A percentile compares a stretch with the other conserved stretches of the same genome.
Evolutionary conservation across 2,888 invertebrate genomes (phyloP).

Genomic region (Callinectes sapidus): DNA sequence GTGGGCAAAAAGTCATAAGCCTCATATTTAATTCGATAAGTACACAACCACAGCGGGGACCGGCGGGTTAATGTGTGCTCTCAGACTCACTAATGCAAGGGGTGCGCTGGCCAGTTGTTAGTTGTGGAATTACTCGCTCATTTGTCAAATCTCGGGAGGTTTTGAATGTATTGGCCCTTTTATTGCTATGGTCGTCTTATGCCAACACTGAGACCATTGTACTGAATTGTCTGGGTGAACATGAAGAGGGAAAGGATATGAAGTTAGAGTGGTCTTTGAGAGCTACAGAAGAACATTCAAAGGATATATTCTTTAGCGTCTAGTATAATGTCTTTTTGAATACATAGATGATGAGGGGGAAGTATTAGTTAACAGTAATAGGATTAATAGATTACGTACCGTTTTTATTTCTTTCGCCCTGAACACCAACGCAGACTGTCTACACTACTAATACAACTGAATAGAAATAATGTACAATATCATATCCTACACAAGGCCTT

Average conservation of each 20-base stretch:
- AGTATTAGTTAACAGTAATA: neutral
- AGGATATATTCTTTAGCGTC: too few species aligned
- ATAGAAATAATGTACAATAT: neutral
- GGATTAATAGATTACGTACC: neutral
- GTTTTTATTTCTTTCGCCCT: neutral
- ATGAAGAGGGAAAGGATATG: too few species aligned
- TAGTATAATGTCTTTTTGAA: too few species aligned
- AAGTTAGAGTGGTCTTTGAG: too few species aligned
- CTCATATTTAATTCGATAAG: constrained; percentile 21
- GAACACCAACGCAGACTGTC: neutral
- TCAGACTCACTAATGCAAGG: neutral
- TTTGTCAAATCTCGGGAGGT: neutral
- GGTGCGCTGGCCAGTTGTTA: neutral
- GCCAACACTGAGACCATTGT: too few species aligned
- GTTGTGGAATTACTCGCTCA: neutral
- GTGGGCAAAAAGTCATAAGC: neutral
- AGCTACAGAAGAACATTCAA: too few species aligned
- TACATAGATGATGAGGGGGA: neutral
- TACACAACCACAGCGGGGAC: neutral
- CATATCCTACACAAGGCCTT: neutral
- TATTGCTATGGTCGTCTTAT: too few species aligned
- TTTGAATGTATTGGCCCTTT: neutral
- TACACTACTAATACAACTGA: neutral
- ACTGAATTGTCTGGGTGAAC: too few species aligned
- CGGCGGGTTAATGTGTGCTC: neutral